These are phyloP conservation scores for Oscheius sp. DNA, from an alignment of 2,888 invertebrate species.

Conservation along the genomic window DNA sequence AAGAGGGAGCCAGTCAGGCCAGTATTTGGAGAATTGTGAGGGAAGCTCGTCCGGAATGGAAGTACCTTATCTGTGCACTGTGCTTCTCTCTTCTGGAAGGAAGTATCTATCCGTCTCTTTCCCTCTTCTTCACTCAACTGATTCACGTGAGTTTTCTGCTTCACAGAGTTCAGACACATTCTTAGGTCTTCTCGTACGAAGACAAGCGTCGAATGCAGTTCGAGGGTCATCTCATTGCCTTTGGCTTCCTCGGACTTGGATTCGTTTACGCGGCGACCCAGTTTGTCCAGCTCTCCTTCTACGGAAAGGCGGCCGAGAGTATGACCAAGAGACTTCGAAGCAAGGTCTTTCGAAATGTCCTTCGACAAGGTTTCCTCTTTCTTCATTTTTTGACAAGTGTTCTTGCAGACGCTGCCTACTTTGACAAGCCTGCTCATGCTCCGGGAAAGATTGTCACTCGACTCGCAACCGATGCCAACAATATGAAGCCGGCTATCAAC, in stretches of 20 bases:
- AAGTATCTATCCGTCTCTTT: slow-evolving; percentile 75
- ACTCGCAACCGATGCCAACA: slow-evolving; percentile 75
- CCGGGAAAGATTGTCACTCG: slow-evolving; percentile 74
- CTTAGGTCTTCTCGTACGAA: slow-evolving; percentile 26
- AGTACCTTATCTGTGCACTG: slow-evolving; percentile 73
- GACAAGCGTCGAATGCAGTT: slow-evolving; percentile 12
- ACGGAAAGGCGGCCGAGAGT: slow-evolving; percentile 74
- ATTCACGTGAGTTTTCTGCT: slow-evolving; percentile 36
- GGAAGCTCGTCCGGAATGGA: slow-evolving; percentile 75
- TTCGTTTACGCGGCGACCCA: not conserved
- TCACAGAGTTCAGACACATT: not conserved
- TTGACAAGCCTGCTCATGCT: slow-evolving; percentile 74
- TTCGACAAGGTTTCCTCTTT: slow-evolving; percentile 73
- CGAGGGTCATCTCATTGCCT: slow-evolving; percentile 17
- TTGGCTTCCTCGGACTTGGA: slow-evolving; percentile 20
- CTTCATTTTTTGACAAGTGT: no score
- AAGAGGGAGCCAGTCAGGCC: slow-evolving; percentile 57
- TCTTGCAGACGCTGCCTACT: slow-evolving; percentile 74
- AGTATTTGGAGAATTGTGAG: slow-evolving; percentile 71
- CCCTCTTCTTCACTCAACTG: slow-evolving; percentile 74
- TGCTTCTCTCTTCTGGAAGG: slow-evolving; percentile 69
- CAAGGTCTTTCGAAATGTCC: slow-evolving; percentile 74
- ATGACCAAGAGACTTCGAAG: slow-evolving; percentile 74
- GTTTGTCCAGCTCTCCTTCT: slow-evolving; percentile 63
- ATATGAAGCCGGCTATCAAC: slow-evolving; percentile 75